Conservation (phyloP, 2,113 vertebrate species). For the Damaliscus lunatus region DNA sequence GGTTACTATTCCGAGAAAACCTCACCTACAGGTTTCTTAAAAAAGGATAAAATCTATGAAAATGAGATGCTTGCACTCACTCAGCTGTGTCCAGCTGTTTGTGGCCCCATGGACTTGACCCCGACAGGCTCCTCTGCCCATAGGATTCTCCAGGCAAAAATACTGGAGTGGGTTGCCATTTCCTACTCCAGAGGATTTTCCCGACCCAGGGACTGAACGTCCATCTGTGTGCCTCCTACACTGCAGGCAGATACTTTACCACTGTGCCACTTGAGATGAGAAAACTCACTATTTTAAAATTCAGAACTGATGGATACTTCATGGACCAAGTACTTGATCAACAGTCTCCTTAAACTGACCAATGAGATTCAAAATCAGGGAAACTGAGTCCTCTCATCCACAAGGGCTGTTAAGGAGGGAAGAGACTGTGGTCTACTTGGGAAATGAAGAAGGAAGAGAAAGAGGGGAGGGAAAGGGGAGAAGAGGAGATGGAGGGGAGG, state of each 20-base stretch:
- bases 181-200: not conserved
- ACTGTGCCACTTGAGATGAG: not conserved
- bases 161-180: not conserved
- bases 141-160: not conserved
- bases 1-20: not conserved
- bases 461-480: not conserved
- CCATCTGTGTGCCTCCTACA: not conserved
- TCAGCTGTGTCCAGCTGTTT: not conserved
- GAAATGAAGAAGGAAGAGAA: not conserved
- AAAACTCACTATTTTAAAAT: not conserved
- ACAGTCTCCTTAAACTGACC: not conserved
- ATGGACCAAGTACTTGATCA: not conserved
- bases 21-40: not conserved
- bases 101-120: not conserved
- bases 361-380: not conserved
- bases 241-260: not conserved
- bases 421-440: not conserved
- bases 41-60: not conserved
- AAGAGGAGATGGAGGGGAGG: rapidly evolving
- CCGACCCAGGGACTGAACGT: not conserved
- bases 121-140: not conserved
- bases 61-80: not conserved
- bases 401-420: rapidly evolving
- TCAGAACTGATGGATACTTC: not conserved
- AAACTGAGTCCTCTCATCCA: not conserved